These are phyloP conservation scores for Gouania willdenowi DNA, from an alignment of 2,797 vertebrate species.

Conservation along the genomic window DNA sequence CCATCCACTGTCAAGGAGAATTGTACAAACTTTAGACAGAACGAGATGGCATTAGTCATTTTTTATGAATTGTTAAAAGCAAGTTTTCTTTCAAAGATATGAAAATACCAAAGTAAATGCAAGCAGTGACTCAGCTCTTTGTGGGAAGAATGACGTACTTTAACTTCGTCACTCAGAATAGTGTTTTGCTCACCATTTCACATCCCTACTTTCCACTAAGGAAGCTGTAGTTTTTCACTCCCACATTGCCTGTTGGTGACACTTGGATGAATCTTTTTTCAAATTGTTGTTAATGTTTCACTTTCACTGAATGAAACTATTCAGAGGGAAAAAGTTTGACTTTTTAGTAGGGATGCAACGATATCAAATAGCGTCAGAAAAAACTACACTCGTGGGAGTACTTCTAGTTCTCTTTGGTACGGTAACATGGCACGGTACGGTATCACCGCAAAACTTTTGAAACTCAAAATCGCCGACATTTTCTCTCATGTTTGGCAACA, in stretches of 20 bases:
- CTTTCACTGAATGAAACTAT: conserved; percentile 29
- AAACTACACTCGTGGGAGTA: too few relatives aligned
- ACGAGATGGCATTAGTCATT: too few relatives aligned
- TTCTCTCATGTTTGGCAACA: too few relatives aligned
- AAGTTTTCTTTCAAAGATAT: too few relatives aligned
- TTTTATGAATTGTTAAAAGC: neutral
- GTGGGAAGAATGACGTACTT: conserved; percentile 25
- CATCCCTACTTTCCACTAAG: conserved; percentile 22
- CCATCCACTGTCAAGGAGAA: too few relatives aligned
- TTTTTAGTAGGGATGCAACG: neutral
- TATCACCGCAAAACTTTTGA: too few relatives aligned
- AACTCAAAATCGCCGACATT: too few relatives aligned
- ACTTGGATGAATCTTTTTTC: conserved; percentile 52
- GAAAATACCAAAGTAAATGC: conserved; percentile 4
- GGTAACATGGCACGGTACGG: too few relatives aligned
- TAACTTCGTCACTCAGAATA: conserved; percentile 27
- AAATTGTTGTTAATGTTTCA: conserved; percentile 13
- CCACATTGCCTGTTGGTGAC: conserved; percentile 41
- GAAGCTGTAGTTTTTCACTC: conserved; percentile 37
- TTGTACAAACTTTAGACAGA: too few relatives aligned
- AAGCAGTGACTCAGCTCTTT: conserved; percentile 11
- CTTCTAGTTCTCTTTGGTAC: too few relatives aligned
- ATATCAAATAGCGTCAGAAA: too few relatives aligned
- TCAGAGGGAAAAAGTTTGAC: neutral
- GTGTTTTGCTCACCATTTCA: conserved; percentile 1